Evolutionary conservation across 2,113 vertebrate genomes (phyloP).

Genomic region (Numenius arquata): DNA sequence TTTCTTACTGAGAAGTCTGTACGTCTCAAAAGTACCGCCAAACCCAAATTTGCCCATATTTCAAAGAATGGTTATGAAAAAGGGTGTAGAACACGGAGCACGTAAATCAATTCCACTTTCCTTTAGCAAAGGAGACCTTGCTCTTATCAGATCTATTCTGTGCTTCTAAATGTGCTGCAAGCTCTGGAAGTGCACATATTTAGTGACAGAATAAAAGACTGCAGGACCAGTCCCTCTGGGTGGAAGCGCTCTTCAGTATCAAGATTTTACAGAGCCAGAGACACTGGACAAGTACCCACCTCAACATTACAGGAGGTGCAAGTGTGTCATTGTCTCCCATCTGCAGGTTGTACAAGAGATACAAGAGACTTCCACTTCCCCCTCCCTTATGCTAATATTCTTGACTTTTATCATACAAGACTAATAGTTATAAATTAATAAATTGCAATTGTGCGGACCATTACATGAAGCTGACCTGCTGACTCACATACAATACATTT

Average conservation of each 20-base stretch:
- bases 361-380: neutral
- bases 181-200: accelerated
- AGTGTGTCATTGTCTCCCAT: too few species aligned
- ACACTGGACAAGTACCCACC: neutral
- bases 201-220: neutral
- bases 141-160: neutral
- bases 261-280: neutral
- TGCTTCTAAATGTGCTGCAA: neutral
- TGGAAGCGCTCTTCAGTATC: neutral
- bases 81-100: accelerated
- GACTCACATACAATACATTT: neutral
- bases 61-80: neutral
- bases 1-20: neutral
- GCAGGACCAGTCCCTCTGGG: neutral
- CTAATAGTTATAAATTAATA: neutral
- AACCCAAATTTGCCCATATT: neutral
- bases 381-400: too few species aligned
- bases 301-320: neutral
- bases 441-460: neutral
- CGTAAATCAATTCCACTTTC: neutral
- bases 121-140: neutral
- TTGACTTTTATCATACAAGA: neutral
- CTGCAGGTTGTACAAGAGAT: neutral
- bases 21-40: neutral
- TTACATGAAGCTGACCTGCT: accelerated